Evolutionary conservation across 2,888 invertebrate species (phyloP).

Genomic region (Galeruca laticollis): DNA sequence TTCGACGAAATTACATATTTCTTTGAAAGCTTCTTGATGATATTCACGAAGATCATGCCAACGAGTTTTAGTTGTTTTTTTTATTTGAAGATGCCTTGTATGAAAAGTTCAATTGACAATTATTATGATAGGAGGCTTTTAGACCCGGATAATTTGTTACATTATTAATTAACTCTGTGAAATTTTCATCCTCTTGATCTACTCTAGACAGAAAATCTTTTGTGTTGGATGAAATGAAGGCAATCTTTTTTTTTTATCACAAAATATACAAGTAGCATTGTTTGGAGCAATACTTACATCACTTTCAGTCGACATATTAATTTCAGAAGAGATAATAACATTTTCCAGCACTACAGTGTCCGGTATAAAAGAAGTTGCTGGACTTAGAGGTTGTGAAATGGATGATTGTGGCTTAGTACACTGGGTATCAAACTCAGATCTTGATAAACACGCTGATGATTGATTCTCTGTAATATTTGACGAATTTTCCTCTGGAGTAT

Average conservation of each 20-base stretch:
- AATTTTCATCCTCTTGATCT: slow-evolving; percentile 42
- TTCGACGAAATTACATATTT: slow-evolving; percentile 48
- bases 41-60: slow-evolving; percentile 52
- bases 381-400: too few relatives aligned
- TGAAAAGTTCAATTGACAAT: slow-evolving; percentile 45
- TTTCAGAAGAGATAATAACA: slow-evolving; percentile 40
- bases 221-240: slow-evolving; percentile 17
- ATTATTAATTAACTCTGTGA: slow-evolving; percentile 43
- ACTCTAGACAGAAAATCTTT: background rate
- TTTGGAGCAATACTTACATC: slow-evolving; percentile 33
- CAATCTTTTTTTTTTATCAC: too few relatives aligned
- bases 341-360: slow-evolving; percentile 12
- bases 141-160: slow-evolving; percentile 40
- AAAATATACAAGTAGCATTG: slow-evolving; percentile 37
- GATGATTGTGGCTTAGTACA: too few relatives aligned
- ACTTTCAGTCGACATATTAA: slow-evolving; percentile 47
- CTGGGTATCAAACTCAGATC: too few relatives aligned
- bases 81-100: slow-evolving; percentile 44
- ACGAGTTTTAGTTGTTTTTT: slow-evolving; percentile 43
- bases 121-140: slow-evolving; percentile 48
- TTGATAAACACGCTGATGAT: too few relatives aligned
- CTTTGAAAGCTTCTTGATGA: slow-evolving; percentile 51
- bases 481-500: too few relatives aligned
- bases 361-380: too few relatives aligned
- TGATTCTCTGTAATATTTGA: too few relatives aligned